Conservation (phyloP, 2,113 vertebrate genomes). For the Peromyscus polionotus region DNA sequence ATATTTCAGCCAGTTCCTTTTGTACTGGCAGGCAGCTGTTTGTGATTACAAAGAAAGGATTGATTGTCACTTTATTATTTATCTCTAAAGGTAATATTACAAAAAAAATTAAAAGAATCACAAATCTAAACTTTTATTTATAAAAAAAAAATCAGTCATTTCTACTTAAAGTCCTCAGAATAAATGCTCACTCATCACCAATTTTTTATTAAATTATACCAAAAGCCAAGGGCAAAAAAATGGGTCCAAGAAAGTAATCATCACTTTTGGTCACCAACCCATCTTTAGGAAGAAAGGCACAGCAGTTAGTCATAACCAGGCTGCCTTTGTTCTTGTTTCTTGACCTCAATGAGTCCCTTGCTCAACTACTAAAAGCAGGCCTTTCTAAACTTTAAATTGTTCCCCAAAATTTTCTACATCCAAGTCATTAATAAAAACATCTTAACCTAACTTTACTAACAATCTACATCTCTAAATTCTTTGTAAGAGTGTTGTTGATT, state of each 20-base stretch:
- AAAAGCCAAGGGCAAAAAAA: not conserved
- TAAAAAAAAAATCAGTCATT: not conserved
- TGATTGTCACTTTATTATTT: not conserved
- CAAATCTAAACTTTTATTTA: no score
- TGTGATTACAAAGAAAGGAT: not conserved
- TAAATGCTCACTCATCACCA: not conserved
- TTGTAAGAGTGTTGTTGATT: not conserved
- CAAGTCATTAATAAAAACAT: not conserved
- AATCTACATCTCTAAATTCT: not conserved
- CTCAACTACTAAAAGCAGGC: not conserved
- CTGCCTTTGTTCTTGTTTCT: not conserved
- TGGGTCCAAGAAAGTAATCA: not conserved
- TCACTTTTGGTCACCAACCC: not conserved
- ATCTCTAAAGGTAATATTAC: not conserved
- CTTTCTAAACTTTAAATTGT: not conserved
- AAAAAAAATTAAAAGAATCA: no score
- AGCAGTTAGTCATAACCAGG: not conserved
- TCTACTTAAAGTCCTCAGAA: not conserved
- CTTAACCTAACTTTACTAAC: not conserved
- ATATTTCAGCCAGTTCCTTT: not conserved
- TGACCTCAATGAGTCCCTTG: not conserved
- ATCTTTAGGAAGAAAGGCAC: not conserved
- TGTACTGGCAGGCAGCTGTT: not conserved
- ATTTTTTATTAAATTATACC: not conserved
- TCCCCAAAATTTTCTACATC: not conserved